A percentile compares a stretch with the other conserved stretches of the same genome.
Conservation (phyloP, 2,888 invertebrate genomes). For the Lasioglossum morio region DNA sequence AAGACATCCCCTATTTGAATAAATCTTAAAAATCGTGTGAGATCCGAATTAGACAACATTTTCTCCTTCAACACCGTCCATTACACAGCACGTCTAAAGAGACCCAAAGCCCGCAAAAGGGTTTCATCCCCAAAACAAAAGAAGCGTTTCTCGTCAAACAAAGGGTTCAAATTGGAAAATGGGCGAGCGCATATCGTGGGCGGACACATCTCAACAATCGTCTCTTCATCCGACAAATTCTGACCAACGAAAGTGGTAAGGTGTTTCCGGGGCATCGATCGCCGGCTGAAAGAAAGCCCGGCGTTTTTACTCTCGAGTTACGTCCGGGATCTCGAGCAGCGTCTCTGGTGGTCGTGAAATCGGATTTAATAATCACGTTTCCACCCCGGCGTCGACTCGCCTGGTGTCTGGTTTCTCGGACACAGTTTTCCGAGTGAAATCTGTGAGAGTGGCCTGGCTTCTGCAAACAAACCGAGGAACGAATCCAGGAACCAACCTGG, state of each 20-base stretch:
- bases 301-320: conserved; percentile 1
- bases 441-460: conserved; percentile 1
- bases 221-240: background rate
- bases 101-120: background rate
- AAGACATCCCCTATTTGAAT: background rate
- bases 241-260: background rate
- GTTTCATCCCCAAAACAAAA: background rate
- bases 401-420: conserved; percentile 5
- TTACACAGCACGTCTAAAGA: background rate
- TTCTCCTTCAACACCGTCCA: background rate
- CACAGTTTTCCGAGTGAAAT: conserved; percentile 10
- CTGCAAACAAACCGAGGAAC: conserved; percentile 7
- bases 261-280: conserved; percentile 7
- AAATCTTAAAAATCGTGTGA: no score
- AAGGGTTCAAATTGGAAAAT: background rate
- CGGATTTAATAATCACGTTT: conserved; percentile 30
- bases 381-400: conserved; percentile 9
- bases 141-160: background rate
- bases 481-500: background rate
- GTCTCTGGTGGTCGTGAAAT: conserved; percentile 7
- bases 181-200: background rate
- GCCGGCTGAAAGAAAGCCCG: background rate
- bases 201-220: background rate
- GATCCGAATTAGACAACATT: background rate
- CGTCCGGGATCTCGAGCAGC: conserved; percentile 12